These are phyloP conservation scores for Brotula barbata DNA, from an alignment of 2,797 vertebrate species.

Conservation along the genomic window DNA sequence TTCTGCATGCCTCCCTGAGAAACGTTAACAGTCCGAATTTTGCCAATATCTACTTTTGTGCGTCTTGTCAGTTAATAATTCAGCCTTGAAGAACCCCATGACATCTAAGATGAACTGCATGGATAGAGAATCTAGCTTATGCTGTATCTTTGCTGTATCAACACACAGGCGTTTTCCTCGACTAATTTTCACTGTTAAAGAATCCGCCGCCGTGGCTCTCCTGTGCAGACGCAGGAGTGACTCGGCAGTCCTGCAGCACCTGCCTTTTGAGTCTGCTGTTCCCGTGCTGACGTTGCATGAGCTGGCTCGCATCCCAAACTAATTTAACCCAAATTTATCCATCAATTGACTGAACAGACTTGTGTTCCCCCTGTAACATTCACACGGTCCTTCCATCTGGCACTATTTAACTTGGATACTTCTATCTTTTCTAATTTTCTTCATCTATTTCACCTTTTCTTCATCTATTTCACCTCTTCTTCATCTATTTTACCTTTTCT, in stretches of 20 bases:
- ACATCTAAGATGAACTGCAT: background rate
- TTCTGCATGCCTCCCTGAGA: too few relatives aligned
- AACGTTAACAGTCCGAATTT: too few relatives aligned
- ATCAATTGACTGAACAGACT: too few relatives aligned
- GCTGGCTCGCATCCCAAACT: slow-evolving; percentile 9
- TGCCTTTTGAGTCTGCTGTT: slow-evolving; percentile 4
- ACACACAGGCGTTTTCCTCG: background rate
- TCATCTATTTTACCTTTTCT: too few relatives aligned
- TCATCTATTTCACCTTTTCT: background rate
- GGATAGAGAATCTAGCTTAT: slow-evolving; percentile 11
- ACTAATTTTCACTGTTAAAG: slow-evolving; percentile 19
- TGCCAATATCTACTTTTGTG: too few relatives aligned
- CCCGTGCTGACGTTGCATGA: background rate
- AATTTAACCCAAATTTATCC: background rate
- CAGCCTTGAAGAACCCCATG: background rate
- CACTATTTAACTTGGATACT: background rate
- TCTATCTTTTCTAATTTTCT: too few relatives aligned
- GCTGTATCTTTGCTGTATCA: background rate
- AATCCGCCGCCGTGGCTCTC: slow-evolving; percentile 20
- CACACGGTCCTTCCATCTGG: background rate
- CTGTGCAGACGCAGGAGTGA: slow-evolving; percentile 53
- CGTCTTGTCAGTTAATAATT: background rate
- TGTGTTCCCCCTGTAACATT: too few relatives aligned
- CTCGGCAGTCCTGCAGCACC: slow-evolving; percentile 50
- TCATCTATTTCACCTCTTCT: too few relatives aligned